Percentiles rank a stretch among this genome's conserved stretches.
These are phyloP conservation scores for Lepidurus couesii DNA, from an alignment of 1,140 invertebrate species.

Conservation along the genomic window DNA sequence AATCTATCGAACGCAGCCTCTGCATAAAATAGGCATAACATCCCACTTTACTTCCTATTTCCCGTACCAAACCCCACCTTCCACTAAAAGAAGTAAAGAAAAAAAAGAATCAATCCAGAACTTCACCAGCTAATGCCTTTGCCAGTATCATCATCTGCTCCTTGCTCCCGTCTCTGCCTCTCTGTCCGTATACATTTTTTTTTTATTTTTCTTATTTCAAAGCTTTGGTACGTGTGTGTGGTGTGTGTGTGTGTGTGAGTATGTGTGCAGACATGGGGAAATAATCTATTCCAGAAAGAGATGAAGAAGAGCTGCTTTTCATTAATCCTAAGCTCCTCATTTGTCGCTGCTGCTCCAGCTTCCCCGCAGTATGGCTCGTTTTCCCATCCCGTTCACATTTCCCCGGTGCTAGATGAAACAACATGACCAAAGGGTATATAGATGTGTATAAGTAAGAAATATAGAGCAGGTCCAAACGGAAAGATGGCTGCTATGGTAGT, in stretches of 20 bases:
- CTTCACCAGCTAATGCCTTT: not conserved
- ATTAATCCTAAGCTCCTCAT: constrained; percentile 19
- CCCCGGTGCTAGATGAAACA: not conserved
- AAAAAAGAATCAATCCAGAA: not conserved
- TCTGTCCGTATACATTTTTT: not conserved
- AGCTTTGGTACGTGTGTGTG: not conserved
- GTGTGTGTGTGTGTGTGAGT: not conserved
- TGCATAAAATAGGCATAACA: constrained; percentile 15
- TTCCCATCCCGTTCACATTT: not conserved
- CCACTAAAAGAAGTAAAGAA: not conserved
- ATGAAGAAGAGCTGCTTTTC: constrained; percentile 8
- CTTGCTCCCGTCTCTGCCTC: not conserved
- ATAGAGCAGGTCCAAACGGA: constrained; percentile 9
- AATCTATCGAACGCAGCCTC: constrained; percentile 15
- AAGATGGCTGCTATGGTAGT: not conserved
- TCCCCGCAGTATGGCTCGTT: not conserved
- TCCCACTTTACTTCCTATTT: constrained; percentile 6
- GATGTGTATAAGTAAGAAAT: not conserved
- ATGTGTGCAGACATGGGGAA: not conserved
- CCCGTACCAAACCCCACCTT: not conserved
- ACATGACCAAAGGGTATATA: not conserved
- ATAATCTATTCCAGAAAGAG: constrained; percentile 7
- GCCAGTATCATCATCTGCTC: not conserved
- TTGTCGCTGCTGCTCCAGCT: not conserved
- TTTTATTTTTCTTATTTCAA: not conserved